phyloP scores from a whole-genome alignment of 2,797 vertebrate genomes.

The Hemitrygon akajei region DNA sequence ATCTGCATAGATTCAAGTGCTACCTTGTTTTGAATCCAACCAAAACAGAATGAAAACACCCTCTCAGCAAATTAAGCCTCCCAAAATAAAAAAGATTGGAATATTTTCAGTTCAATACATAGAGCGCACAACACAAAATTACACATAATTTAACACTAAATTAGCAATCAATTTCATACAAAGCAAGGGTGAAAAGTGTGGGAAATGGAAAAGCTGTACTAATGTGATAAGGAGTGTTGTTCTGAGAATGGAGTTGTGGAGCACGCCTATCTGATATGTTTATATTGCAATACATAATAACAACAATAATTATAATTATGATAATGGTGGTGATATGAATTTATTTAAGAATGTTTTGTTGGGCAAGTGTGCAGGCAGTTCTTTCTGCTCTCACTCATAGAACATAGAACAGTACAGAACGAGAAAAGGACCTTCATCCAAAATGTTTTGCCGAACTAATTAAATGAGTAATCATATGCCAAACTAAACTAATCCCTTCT shows the following conservation, averaged over 20 bases:
- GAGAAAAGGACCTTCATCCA: too few species aligned
- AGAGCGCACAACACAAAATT: conserved; percentile 7
- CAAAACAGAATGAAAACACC: conserved; percentile 10
- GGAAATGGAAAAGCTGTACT: not conserved
- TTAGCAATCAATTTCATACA: not conserved
- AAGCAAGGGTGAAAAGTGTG: not conserved
- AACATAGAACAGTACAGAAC: too few species aligned
- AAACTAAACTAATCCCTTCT: too few species aligned
- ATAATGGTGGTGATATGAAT: too few species aligned
- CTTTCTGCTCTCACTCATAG: not conserved
- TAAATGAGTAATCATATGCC: too few species aligned
- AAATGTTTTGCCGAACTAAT: too few species aligned
- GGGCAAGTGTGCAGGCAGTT: not conserved
- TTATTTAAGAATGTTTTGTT: not conserved
- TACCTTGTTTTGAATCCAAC: not conserved
- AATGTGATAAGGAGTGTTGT: not conserved
- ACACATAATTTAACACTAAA: conserved; percentile 21
- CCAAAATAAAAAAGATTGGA: conserved; percentile 4
- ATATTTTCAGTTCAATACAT: conserved; percentile 14
- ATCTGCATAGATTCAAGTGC: too few species aligned
- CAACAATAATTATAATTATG: too few species aligned
- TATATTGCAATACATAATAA: not conserved
- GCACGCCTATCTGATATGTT: not conserved
- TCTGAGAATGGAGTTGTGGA: not conserved
- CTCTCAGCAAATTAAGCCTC: not conserved